Evolutionary conservation across 2,797 vertebrate genomes (phyloP).

Genomic region (Scarus forsteni): DNA sequence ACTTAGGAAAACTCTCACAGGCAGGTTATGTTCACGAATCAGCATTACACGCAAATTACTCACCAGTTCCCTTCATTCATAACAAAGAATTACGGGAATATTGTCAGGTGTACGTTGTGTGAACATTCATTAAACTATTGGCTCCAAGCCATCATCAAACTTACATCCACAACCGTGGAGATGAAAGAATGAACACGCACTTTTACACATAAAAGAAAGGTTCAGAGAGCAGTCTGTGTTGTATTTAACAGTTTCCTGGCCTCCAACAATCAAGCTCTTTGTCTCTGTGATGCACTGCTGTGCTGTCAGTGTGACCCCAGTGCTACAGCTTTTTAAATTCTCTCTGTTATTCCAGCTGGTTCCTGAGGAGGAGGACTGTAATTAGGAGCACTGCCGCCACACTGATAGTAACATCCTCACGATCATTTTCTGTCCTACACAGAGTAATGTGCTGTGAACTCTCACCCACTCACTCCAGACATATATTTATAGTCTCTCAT

Average conservation of each 20-base stretch:
- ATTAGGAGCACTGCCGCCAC: constrained; percentile 28
- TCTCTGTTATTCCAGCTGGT: constrained; percentile 55
- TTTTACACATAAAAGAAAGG: constrained; percentile 7
- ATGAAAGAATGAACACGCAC: constrained; percentile 28
- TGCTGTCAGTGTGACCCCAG: constrained; percentile 49
- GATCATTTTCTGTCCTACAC: constrained; percentile 1
- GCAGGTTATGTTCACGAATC: constrained; percentile 29
- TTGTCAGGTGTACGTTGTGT: constrained; percentile 20
- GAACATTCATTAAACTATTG: constrained; percentile 33
- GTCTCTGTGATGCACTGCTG: constrained; percentile 27
- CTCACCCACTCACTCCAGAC: background rate
- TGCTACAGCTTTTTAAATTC: constrained; percentile 28
- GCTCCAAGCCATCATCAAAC: constrained; percentile 35
- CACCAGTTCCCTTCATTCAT: constrained; percentile 41
- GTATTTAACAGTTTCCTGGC: constrained; percentile 25
- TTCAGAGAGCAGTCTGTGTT: constrained; percentile 20
- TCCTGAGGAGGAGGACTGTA: constrained; percentile 40
- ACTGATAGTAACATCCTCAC: background rate
- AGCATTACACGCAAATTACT: constrained; percentile 53
- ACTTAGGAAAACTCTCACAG: constrained; percentile 36
- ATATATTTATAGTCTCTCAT: background rate
- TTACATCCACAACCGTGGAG: constrained; percentile 25
- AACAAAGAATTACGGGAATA: constrained; percentile 54
- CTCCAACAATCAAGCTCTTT: constrained; percentile 12
- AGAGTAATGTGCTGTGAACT: background rate